Evolutionary conservation across 2,888 invertebrate species (phyloP).

Genomic region (Zhuqinia jingwanae): DNA sequence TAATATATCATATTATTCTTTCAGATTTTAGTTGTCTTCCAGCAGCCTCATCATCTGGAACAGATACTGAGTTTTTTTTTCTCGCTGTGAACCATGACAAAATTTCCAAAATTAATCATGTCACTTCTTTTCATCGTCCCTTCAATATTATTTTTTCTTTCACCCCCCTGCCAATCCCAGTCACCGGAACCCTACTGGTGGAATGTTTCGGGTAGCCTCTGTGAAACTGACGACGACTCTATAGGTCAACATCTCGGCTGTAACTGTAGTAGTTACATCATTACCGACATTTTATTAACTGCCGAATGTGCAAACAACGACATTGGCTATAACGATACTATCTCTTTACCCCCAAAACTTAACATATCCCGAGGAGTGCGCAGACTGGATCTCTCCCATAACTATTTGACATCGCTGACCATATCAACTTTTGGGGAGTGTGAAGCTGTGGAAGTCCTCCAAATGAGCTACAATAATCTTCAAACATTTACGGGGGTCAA

Average conservation of each 20-base stretch:
- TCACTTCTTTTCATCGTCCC: neutral
- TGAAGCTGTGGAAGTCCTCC: conserved; percentile 61
- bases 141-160: neutral
- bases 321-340: conserved; percentile 66
- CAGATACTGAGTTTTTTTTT: too few species aligned
- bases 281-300: conserved; percentile 1
- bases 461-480: conserved; percentile 71
- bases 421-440: conserved; percentile 73
- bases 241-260: conserved; percentile 75
- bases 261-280: conserved; percentile 52
- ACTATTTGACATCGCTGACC: conserved; percentile 64
- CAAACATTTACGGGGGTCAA: conserved; percentile 61
- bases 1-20: neutral
- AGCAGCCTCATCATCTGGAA: too few species aligned
- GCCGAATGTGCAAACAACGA: conserved; percentile 62
- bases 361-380: conserved; percentile 75
- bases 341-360: conserved; percentile 59
- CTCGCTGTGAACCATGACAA: neutral
- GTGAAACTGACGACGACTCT: conserved; percentile 68
- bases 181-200: neutral
- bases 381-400: conserved; percentile 71
- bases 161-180: neutral
- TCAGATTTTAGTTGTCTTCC: conserved; percentile 51
- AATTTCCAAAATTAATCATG: neutral
- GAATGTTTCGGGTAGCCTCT: conserved; percentile 13